Percentiles rank a stretch among this genome's conserved stretches.
Evolutionary conservation across 1,140 invertebrate species (phyloP).

Genomic region (Drosophila burlai): DNA sequence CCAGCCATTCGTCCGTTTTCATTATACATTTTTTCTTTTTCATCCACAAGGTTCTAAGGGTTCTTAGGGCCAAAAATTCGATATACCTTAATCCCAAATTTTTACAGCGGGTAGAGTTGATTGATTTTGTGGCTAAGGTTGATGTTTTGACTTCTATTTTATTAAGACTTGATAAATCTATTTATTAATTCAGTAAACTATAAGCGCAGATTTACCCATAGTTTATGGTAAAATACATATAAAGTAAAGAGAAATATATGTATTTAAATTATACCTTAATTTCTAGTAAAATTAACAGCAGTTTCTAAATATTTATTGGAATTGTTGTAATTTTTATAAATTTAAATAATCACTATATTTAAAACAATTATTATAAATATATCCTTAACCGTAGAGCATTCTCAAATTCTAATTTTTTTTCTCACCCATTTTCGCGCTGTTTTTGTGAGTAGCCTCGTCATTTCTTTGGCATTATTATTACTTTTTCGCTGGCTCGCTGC

Average conservation of each 20-base stretch:
- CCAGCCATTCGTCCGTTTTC: not conserved
- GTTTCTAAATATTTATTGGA: too few relatives aligned
- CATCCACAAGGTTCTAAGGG: not conserved
- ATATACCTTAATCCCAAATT: conserved; percentile 1
- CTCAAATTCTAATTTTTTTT: not conserved
- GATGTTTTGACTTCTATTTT: not conserved
- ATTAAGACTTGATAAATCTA: not conserved
- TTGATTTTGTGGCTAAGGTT: not conserved
- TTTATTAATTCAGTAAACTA: not conserved
- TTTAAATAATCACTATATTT: too few relatives aligned
- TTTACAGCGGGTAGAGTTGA: not conserved
- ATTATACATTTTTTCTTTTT: not conserved
- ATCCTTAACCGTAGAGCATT: conserved; percentile 17
- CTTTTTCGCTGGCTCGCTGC: conserved; percentile 7
- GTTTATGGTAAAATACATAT: not conserved
- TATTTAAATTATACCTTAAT: too few relatives aligned
- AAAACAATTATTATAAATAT: too few relatives aligned
- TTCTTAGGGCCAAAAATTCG: not conserved
- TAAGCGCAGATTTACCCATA: not conserved
- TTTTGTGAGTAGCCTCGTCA: conserved; percentile 53
- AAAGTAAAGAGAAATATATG: too few relatives aligned
- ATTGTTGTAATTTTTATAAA: too few relatives aligned
- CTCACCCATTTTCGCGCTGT: not conserved
- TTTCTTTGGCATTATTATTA: conserved; percentile 54
- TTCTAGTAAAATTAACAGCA: too few relatives aligned